A percentile compares a stretch with the other conserved stretches of the same genome.
These are phyloP conservation scores for Marasmarcha lunaedactyla DNA, from an alignment of 2,888 invertebrate genomes.

Conservation along the genomic window DNA sequence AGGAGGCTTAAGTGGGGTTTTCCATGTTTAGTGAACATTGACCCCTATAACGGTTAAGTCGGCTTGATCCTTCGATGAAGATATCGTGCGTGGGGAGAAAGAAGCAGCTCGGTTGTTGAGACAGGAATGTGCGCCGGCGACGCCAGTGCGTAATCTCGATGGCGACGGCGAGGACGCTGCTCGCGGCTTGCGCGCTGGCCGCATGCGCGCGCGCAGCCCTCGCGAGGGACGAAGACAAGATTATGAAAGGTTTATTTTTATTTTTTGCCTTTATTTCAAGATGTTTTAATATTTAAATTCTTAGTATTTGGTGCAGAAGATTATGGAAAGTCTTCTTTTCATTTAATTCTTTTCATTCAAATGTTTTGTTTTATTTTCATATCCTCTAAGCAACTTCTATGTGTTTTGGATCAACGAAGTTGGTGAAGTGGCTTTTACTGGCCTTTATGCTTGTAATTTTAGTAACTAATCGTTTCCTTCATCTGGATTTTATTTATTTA, in stretches of 20 bases:
- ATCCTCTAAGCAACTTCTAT: no score
- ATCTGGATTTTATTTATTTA: no score
- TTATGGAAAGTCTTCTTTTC: background rate
- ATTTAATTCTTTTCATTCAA: no score
- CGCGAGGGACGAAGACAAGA: slow-evolving; percentile 57
- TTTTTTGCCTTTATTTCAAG: slow-evolving; percentile 4
- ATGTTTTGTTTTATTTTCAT: no score
- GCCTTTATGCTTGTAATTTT: no score
- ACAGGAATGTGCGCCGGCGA: slow-evolving; percentile 9
- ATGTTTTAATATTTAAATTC: background rate
- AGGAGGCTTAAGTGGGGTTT: slow-evolving; percentile 45
- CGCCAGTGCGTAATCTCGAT: background rate
- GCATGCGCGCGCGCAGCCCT: slow-evolving; percentile 8
- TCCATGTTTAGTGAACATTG: slow-evolving; percentile 50
- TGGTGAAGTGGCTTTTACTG: no score
- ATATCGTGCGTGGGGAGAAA: no score
- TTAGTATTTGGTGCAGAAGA: background rate
- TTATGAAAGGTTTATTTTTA: slow-evolving; percentile 44
- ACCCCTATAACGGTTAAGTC: slow-evolving; percentile 25
- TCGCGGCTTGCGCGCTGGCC: slow-evolving; percentile 13
- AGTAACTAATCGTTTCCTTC: no score
- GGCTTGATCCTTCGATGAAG: slow-evolving; percentile 25
- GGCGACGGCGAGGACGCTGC: background rate
- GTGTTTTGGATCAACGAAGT: no score
- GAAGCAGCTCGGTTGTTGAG: no score